Percentiles rank a stretch among this genome's conserved stretches.
phyloP scores from a whole-genome alignment of 2,888 invertebrate species.

The Torymus auratus region DNA sequence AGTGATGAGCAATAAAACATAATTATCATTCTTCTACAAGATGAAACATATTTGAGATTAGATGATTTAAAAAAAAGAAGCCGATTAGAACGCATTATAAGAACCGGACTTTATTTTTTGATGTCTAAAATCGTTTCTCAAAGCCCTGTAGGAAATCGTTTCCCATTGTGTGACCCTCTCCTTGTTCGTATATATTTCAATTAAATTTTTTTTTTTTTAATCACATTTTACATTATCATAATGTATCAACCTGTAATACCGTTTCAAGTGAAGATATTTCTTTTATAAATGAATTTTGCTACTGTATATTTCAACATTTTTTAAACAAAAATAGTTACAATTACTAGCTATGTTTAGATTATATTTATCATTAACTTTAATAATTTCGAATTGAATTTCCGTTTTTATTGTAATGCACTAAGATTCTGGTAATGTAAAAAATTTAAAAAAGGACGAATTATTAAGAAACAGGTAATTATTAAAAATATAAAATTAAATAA shows the following conservation, averaged over 20 bases:
- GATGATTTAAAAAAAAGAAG: no score
- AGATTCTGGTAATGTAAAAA: background rate
- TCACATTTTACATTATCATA: constrained; percentile 58
- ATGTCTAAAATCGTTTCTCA: no score
- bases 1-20: no score
- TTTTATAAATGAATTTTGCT: constrained; percentile 51
- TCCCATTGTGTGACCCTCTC: no score
- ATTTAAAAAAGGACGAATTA: constrained; percentile 6
- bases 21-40: no score
- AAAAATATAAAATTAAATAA: constrained; percentile 6
- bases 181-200: constrained; percentile 43
- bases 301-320: constrained; percentile 49
- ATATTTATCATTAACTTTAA: constrained; percentile 8
- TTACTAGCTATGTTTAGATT: constrained; percentile 40
- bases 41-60: no score
- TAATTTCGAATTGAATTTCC: constrained; percentile 5
- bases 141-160: no score
- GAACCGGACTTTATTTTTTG: no score
- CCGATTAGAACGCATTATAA: no score
- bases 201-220: constrained; percentile 53
- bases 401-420: background rate
- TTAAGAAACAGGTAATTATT: constrained; percentile 8
- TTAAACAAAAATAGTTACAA: constrained; percentile 43
- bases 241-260: constrained; percentile 57
- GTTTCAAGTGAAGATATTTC: constrained; percentile 57